Base-by-base conservation (phyloP, 2,888 invertebrate genomes). In the Acrobeloides nanus region DNA sequence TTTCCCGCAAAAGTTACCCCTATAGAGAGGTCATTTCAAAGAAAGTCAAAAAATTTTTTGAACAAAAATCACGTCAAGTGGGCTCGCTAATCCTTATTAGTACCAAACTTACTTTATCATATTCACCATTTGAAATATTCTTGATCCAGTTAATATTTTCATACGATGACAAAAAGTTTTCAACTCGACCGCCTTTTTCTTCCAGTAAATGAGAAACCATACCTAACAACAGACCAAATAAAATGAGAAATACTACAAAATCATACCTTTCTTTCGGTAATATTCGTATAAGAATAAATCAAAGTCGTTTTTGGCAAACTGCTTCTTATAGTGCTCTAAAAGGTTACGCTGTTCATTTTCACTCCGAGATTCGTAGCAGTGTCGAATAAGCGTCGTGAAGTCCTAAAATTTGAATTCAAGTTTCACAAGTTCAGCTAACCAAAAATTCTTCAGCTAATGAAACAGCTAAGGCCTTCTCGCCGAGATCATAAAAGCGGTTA, bases 121-220 rank as follows among this genome's bases (percentile, higher is more conserved):
- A 58, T 24, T 58, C 39, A 5, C 31, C 23, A 29, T 47, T 35
- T 18, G 48, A 62, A 24, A 58, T 46, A 21, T 56, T 56, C 2
- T 54, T 43, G 17, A 58, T 58, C 59, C 59, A 58, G 27, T 47
- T 61, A 20, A 58, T 62, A 25, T 56, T 43, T 23, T 58, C 46
- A 39, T 60, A 54, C 18, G 34, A 34, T 8, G 60, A 25, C 5
- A 58, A 33, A 29, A 63, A 58, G 33, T 60, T 43, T 21, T 61
- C 55, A 24, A 56, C 25, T 10, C 46, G 29, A 21, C 46, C 46
- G 17, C 63, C 63, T 5, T 39, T 34, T 31, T 58, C 62, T 10
- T 60, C 63, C 18, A 58, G 37, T 31, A 58, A 31, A 18, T 62
- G 38, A 7, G 46, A 39, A 33, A 48, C 41, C 51, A 62, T 51